A percentile compares a stretch with the other conserved stretches of the same genome.
Evolutionary conservation across 2,113 vertebrate genomes (phyloP).

Genomic region (Hemibagrus wyckioides): DNA sequence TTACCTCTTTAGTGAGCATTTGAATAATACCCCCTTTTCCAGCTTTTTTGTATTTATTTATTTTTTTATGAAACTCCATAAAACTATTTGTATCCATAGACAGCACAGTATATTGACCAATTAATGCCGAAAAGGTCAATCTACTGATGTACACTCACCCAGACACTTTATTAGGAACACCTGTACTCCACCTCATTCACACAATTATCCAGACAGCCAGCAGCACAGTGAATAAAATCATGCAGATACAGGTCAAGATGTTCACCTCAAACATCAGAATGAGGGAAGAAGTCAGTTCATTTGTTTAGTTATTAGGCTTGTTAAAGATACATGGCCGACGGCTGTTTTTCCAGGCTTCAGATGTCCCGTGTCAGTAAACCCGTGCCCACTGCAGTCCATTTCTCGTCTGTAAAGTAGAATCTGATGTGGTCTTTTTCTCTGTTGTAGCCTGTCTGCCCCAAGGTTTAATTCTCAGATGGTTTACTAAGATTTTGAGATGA

Average conservation of each 20-base stretch:
- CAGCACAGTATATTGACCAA: neutral
- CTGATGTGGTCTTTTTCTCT: neutral
- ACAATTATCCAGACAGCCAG: neutral
- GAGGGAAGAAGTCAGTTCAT: neutral
- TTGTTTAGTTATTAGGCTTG: neutral
- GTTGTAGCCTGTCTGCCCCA: neutral
- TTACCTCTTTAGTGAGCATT: conserved; percentile 43
- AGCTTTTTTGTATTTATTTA: no score
- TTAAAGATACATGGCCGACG: neutral
- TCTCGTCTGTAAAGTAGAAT: neutral
- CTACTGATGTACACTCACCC: neutral
- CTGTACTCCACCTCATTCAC: neutral
- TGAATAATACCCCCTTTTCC: conserved; percentile 44
- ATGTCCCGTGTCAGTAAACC: neutral
- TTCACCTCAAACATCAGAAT: neutral
- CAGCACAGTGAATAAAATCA: neutral
- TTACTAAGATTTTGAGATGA: neutral
- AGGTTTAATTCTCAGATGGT: neutral
- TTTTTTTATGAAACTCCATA: neutral
- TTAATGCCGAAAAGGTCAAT: neutral
- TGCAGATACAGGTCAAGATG: neutral
- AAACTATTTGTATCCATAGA: neutral
- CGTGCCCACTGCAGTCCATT: neutral
- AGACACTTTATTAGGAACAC: neutral
- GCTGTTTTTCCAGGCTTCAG: neutral